These are phyloP conservation scores for Ceratothoa steindachneri DNA, from an alignment of 2,888 invertebrate species.

Conservation along the genomic window DNA sequence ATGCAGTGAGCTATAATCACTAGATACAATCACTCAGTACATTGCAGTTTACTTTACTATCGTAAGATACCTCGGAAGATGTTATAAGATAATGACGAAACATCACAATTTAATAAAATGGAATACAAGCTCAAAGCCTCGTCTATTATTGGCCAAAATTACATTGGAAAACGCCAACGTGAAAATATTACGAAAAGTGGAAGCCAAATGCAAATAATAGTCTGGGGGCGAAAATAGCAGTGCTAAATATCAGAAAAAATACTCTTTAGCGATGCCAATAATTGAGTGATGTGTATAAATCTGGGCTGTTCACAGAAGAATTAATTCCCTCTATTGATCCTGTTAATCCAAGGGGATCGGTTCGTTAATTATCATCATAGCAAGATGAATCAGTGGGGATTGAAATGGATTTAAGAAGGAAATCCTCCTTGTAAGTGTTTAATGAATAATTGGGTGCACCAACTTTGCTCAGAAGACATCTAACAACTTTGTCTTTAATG, in stretches of 20 bases:
- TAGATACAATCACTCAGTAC: no score
- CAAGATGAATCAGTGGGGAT: not conserved
- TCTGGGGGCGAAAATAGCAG: not conserved
- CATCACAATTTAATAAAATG: no score
- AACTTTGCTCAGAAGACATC: not conserved
- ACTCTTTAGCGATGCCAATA: not conserved
- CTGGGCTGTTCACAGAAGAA: not conserved
- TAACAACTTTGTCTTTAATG: not conserved
- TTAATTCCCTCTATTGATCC: not conserved
- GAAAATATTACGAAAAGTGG: no score
- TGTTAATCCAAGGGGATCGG: not conserved
- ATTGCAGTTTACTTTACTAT: no score
- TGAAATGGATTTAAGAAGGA: not conserved
- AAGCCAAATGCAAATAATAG: no score
- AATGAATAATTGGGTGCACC: not conserved
- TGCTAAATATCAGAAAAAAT: not conserved
- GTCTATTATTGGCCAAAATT: no score
- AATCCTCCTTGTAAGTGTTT: not conserved
- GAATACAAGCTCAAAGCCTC: no score
- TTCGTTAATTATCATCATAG: not conserved
- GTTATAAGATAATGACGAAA: no score
- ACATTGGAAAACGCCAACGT: no score
- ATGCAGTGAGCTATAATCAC: no score
- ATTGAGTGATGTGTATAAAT: no score
- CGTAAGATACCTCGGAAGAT: no score